phyloP scores from a whole-genome alignment of 2,113 vertebrate species.

The Chascanopsetta lugubris region DNA sequence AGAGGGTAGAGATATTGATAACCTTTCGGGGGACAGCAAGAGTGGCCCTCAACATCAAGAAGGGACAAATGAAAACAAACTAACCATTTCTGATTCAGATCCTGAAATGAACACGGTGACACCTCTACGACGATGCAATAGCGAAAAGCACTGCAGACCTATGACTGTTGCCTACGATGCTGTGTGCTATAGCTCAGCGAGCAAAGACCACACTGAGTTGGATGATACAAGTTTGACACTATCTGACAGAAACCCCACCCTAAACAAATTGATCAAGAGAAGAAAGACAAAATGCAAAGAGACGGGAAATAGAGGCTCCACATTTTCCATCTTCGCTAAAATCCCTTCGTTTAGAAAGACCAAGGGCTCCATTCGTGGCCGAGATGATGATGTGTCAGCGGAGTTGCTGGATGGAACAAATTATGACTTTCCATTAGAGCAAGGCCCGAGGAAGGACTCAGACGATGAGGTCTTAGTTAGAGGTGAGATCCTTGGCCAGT shows the following conservation, averaged over 20 bases:
- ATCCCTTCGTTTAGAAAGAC: slow-evolving; percentile 80
- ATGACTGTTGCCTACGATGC: slow-evolving; percentile 62
- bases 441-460: slow-evolving; percentile 61
- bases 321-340: slow-evolving; percentile 80
- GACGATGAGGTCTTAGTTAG: slow-evolving; percentile 81
- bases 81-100: slow-evolving; percentile 22
- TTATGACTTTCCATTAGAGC: slow-evolving; percentile 36
- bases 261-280: slow-evolving; percentile 68
- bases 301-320: slow-evolving; percentile 52
- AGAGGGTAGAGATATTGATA: slow-evolving; percentile 7
- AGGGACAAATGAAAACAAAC: slow-evolving; percentile 8
- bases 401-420: slow-evolving; percentile 27
- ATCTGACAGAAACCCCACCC: slow-evolving; percentile 59
- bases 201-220: slow-evolving; percentile 72
- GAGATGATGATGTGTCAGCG: slow-evolving; percentile 40
- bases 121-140: slow-evolving; percentile 13
- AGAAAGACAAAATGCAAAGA: slow-evolving; percentile 49
- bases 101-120: slow-evolving; percentile 38
- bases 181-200: slow-evolving; percentile 48
- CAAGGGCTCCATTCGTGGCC: slow-evolving; percentile 43
- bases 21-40: slow-evolving; percentile 8
- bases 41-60: not conserved
- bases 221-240: slow-evolving; percentile 57
- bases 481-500: slow-evolving; percentile 65
- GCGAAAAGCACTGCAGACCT: slow-evolving; percentile 19